Conservation (phyloP, 2,888 invertebrate genomes). For the Amaurobius ferox region DNA sequence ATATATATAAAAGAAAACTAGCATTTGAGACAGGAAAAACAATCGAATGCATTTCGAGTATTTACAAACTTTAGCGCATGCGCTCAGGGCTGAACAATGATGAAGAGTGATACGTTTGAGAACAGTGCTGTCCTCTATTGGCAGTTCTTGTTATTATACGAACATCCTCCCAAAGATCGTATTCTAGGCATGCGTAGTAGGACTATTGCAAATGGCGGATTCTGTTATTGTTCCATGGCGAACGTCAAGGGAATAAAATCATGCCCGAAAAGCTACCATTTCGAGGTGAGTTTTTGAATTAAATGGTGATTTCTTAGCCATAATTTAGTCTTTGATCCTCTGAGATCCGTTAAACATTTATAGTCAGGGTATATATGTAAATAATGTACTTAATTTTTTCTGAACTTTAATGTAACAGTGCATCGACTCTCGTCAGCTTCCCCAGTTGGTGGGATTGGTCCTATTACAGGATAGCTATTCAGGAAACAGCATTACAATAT, state of each 20-base stretch:
- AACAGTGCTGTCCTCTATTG: conserved; percentile 69
- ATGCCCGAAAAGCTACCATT: conserved; percentile 79
- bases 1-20: no score
- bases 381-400: conserved; percentile 13
- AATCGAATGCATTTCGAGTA: no score
- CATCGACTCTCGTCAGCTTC: conserved; percentile 71
- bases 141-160: conserved; percentile 58
- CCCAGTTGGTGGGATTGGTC: conserved; percentile 70
- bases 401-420: conserved; percentile 67
- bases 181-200: conserved; percentile 77
- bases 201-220: conserved; percentile 97
- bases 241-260: conserved; percentile 80
- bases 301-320: conserved; percentile 31
- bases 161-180: conserved; percentile 70
- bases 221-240: conserved; percentile 99
- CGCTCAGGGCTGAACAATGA: conserved; percentile 28
- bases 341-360: neutral
- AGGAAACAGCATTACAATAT: conserved; percentile 61
- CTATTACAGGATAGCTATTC: conserved; percentile 56
- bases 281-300: conserved; percentile 78
- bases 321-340: conserved; percentile 28
- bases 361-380: neutral
- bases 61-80: conserved; percentile 53
- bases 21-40: no score
- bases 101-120: conserved; percentile 36